Base-by-base conservation (phyloP, 1,140 invertebrate genomes). In the Cherax destructor region DNA sequence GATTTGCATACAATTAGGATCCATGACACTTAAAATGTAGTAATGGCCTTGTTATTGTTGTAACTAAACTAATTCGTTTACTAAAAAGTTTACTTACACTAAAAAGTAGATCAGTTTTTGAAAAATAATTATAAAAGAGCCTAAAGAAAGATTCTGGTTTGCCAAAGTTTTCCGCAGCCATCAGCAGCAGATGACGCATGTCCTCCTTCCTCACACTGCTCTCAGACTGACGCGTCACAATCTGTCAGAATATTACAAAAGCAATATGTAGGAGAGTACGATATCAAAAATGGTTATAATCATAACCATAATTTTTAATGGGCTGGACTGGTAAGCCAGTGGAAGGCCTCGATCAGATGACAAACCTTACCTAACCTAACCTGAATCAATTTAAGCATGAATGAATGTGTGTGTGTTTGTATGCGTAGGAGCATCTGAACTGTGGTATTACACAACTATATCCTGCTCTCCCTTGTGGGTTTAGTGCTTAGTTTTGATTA, bases 81-180 rank as follows among this genome's bases (percentile, higher is more conserved):
- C 65, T 18, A 1, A 18, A 74, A 5, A 30, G 7, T 30, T 61
- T 1, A 83, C 88, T 84, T 79, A 90, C 88, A 52, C 50, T 90
- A 24, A 90, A 90, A 41, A 90, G 81, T 16, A 90, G 81, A 61
- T 90, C 74, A 9, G 52, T 24, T 24, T 76, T 47, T 1, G 88
- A 90, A 81, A 78, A 90, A 59, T 90, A 90, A 21, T 83, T 61
- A 65, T 78, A 84, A 49, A 90, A 90, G 18, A 90, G 81, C n/a
- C 74, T 90, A 50, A 85, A 90, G 80, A 85, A 90, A 6, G 88
- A 90, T n/a, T 83, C 69, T 21, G 81, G n/a, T 13, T 78, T 78
- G 18, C 88, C 88, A 78, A 90, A 90, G 9, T 61, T 41, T 18
- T 84, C 3, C 0, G 69, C 52, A 7, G 88, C 80, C 49, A 77